Evolutionary conservation across 1,140 invertebrate species (phyloP).

Genomic region (Aphidius ervi): DNA sequence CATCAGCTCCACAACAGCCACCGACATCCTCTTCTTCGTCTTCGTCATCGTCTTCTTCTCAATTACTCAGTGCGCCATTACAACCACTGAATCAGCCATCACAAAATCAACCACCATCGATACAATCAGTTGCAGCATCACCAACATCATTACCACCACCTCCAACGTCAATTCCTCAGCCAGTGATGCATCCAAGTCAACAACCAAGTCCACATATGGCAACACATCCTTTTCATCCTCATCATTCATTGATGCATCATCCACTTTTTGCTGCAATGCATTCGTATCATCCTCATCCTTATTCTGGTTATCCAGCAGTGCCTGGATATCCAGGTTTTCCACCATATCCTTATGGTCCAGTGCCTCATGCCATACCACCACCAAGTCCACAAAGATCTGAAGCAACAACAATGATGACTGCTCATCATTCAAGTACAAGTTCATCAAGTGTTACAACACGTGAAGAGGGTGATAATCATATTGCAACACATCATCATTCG

Average conservation of each 20-base stretch:
- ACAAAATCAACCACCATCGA: conserved; percentile 39
- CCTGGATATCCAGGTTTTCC: conserved; percentile 53
- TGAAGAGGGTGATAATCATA: conserved; percentile 54
- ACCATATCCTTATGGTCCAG: conserved; percentile 66
- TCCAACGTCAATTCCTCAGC: conserved; percentile 64
- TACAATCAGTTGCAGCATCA: conserved; percentile 43
- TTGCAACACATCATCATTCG: conserved; percentile 46
- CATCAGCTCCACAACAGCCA: conserved; percentile 9
- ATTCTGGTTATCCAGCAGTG: conserved; percentile 61
- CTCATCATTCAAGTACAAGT: conserved; percentile 62
- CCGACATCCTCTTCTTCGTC: no score
- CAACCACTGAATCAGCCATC: conserved; percentile 34
- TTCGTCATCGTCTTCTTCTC: no score
- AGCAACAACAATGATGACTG: conserved; percentile 66
- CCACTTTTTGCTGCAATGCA: conserved; percentile 65
- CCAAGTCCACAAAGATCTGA: conserved; percentile 61
- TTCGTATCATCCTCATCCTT: conserved; percentile 66
- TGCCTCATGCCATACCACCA: conserved; percentile 69
- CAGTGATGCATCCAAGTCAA: conserved; percentile 65
- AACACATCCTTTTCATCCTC: conserved; percentile 60
- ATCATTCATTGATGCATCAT: conserved; percentile 65
- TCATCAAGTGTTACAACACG: conserved; percentile 58
- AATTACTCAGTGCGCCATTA: not conserved
- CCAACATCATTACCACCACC: conserved; percentile 57
- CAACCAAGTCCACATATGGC: conserved; percentile 60